Evolutionary conservation across 2,113 vertebrate species (phyloP).

Genomic region (Echinops telfairi): DNA sequence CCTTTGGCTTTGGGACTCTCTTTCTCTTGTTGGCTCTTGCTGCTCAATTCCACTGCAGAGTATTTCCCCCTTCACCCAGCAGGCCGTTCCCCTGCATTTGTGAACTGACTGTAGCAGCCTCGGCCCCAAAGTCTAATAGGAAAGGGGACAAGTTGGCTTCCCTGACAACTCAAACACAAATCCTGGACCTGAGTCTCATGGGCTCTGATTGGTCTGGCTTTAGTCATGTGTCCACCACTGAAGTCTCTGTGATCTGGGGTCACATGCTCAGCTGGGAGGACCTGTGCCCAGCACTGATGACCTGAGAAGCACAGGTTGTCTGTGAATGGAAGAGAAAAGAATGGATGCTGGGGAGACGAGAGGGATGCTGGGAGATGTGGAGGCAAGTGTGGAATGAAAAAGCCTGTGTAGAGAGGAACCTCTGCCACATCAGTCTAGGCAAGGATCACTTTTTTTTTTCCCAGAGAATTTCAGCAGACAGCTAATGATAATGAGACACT

Average conservation of each 20-base stretch:
- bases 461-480: not conserved
- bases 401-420: not conserved
- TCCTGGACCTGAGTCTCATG: not conserved
- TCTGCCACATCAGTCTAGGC: not conserved
- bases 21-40: not conserved
- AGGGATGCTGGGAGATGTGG: not conserved
- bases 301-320: not conserved
- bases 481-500: slow-evolving; percentile 29
- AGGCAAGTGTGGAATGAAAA: not conserved
- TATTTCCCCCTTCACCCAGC: not conserved
- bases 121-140: not conserved
- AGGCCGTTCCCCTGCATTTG: not conserved
- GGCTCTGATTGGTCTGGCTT: not conserved
- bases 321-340: not conserved
- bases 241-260: not conserved
- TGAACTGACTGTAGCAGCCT: slow-evolving; percentile 1
- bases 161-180: not conserved
- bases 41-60: not conserved
- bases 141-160: not conserved
- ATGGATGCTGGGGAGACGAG: not conserved
- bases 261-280: not conserved
- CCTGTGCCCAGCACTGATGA: not conserved
- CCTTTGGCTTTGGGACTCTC: not conserved
- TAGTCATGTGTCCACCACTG: not conserved
- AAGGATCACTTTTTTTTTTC: slow-evolving; percentile 26